Evolutionary conservation across 2,113 vertebrate species (phyloP), one percentile per base, ranked within the genome.

Genomic region (Pelodiscus sinensis): DNA sequence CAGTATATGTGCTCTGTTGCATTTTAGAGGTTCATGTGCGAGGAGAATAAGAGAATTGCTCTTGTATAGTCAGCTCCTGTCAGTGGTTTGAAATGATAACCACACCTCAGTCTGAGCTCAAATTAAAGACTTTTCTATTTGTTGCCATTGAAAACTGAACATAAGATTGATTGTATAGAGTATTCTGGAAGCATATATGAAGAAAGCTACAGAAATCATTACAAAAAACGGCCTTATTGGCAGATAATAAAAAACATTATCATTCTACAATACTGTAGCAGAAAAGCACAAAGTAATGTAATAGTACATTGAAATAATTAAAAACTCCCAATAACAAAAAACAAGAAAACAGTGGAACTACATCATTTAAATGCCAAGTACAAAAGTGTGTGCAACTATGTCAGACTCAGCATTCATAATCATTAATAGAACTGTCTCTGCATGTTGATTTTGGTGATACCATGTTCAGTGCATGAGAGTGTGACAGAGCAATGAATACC

Each of bases 401-500:
- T 92, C 79, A 92, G 73, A 80, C 15, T 58, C n/a, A 65, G 52
- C 68, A 88, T 86, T 54, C 4, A 4, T 52, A 81, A 31, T 86
- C 86, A 89, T 91, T 87, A 95, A 92, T 89, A n/a, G 80, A 86
- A 89, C 88, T 82, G 84, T 73, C 87, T 79, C 79, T 81, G 7
- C 2, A 12, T 68, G 73, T 96, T 96, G 92, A 90, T 84, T 83
- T 92, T 6, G 24, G 25, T 71, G 51, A 82, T 60, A 62, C 54
- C 38, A 71, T 11, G 31, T 88, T n/a, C 38, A 95, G 81, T 58
- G 56, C 84, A 84, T 55, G 81, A 95, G 87, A 84, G 31, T 55
- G 83, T 89, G 93, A 94, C 75, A 94, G 55, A 95, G 21, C 60
- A 93, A 86, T 38, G 82, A 92, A 90, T 90, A 83, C 60, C 96